A percentile compares a stretch with the other conserved stretches of the same genome.
Conservation (phyloP, 2,888 invertebrate genomes). For the Heteromyza rotundicornis region DNA sequence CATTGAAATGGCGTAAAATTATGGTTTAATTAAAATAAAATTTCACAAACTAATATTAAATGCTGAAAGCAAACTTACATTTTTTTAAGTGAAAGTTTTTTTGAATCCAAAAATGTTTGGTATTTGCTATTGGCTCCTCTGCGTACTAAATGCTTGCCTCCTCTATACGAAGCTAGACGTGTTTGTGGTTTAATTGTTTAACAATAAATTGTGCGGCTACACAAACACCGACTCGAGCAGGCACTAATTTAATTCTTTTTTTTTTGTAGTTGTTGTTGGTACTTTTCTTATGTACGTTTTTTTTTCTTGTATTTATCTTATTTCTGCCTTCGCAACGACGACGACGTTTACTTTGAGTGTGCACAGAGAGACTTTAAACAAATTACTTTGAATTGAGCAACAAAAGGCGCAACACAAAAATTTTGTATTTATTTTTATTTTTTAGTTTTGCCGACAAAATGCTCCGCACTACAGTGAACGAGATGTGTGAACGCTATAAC, state of each 20-base stretch:
- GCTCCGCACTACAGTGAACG: not conserved
- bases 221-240: not conserved
- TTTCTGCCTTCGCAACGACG: too few relatives aligned
- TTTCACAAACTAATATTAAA: too few relatives aligned
- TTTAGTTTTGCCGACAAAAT: not conserved
- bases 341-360: not conserved
- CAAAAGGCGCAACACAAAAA: conserved; percentile 4
- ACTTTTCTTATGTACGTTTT: not conserved
- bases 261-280: not conserved
- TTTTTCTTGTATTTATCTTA: not conserved
- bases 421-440: not conserved
- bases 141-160: too few relatives aligned
- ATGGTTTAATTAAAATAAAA: too few relatives aligned
- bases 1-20: too few relatives aligned
- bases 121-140: too few relatives aligned
- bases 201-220: not conserved
- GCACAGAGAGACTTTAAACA: not conserved
- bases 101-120: too few relatives aligned
- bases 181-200: not conserved
- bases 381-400: conserved; percentile 4
- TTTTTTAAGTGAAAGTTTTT: too few relatives aligned
- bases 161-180: too few relatives aligned
- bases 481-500: not conserved
- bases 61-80: too few relatives aligned
- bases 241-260: not conserved